Percentiles rank a stretch among this genome's conserved stretches.
Conservation (phyloP, 2,113 vertebrate species). For the Microtus pennsylvanicus region DNA sequence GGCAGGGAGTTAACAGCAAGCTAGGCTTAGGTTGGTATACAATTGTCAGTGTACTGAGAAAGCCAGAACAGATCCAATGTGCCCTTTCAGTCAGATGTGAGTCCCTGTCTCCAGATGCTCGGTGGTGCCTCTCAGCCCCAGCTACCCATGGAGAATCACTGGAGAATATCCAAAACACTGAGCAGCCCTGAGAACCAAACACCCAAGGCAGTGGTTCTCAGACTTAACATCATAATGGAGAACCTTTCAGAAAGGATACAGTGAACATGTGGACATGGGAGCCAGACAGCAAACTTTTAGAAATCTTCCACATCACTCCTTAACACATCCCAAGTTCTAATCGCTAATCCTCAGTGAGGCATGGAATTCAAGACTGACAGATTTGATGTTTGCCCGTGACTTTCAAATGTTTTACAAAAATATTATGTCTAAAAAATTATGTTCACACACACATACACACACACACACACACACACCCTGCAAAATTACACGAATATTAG, state of each 20-base stretch:
- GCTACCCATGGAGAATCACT: fast-evolving
- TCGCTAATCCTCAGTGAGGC: background rate
- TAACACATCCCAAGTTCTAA: background rate
- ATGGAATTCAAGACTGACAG: too few relatives aligned
- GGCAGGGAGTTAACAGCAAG: background rate
- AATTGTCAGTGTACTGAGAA: background rate
- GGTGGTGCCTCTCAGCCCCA: background rate
- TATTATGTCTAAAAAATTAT: background rate
- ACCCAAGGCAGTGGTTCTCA: background rate
- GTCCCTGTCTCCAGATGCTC: background rate
- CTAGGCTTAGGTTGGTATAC: background rate
- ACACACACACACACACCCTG: background rate
- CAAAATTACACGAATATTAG: background rate
- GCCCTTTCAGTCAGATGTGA: background rate
- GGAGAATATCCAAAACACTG: background rate
- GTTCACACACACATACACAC: background rate
- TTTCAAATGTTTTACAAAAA: background rate
- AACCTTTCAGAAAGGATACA: background rate
- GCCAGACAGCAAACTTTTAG: background rate
- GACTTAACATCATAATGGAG: background rate
- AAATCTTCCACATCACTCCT: background rate
- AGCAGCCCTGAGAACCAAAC: background rate
- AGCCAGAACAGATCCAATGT: background rate
- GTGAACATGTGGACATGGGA: background rate
- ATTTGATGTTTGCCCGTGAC: background rate